A percentile compares a stretch with the other conserved stretches of the same genome.
These are phyloP conservation scores for Strix uralensis DNA, from an alignment of 2,113 vertebrate species.

Conservation along the genomic window DNA sequence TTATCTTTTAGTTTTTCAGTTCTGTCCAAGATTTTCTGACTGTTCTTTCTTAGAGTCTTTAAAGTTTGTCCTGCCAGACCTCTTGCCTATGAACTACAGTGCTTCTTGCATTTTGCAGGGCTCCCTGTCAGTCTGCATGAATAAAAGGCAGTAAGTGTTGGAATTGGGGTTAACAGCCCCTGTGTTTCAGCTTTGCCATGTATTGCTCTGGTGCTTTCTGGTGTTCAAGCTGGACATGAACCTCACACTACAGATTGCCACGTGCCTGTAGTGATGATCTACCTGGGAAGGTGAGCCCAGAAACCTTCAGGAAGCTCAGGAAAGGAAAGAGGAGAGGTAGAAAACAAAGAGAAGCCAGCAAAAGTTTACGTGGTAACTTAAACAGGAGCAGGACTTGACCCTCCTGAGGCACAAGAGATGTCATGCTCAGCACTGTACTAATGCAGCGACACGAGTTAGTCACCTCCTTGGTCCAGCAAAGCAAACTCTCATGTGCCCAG, in stretches of 20 bases:
- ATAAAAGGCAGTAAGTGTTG: not conserved
- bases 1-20: not conserved
- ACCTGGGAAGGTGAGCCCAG: not conserved
- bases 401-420: not conserved
- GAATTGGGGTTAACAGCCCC: not conserved
- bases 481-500: not conserved
- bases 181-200: not conserved
- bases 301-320: not conserved
- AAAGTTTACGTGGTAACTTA: not conserved
- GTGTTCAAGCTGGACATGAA: not conserved
- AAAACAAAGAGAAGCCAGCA: not conserved
- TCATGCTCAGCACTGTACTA: not conserved
- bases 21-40: not conserved
- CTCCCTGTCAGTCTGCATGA: not conserved
- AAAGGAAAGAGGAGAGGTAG: not conserved
- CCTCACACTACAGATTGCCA: not conserved
- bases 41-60: not conserved
- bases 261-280: not conserved
- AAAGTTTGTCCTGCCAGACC: not conserved
- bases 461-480: not conserved
- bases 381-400: not conserved
- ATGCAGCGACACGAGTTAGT: rapidly evolving
- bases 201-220: not conserved
- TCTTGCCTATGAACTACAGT: not conserved
- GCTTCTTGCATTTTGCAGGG: not conserved